phyloP scores from a whole-genome alignment of 35 echinoderm and acorn worm genomes.

The Strongylocentrotus purpuratus region DNA sequence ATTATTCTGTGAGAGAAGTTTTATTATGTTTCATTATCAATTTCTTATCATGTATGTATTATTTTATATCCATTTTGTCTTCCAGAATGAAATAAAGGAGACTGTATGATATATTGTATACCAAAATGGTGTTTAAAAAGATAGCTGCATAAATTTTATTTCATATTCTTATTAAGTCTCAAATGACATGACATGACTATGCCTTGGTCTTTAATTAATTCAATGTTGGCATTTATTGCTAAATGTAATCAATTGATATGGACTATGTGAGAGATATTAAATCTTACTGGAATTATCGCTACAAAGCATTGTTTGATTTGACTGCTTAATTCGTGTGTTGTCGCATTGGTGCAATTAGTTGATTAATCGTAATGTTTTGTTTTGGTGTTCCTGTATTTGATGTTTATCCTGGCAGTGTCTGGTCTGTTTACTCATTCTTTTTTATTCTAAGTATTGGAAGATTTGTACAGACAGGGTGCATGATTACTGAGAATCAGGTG shows the following conservation, averaged over 20 bases:
- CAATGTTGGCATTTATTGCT: background rate
- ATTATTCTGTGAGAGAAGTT: background rate
- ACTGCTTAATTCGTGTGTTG: background rate
- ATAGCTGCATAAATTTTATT: background rate
- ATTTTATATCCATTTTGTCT: background rate
- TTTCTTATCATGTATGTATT: background rate
- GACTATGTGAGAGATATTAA: background rate
- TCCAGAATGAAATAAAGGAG: background rate
- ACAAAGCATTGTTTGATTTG: background rate
- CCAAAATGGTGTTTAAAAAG: background rate
- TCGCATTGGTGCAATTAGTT: too few species aligned
- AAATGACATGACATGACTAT: background rate
- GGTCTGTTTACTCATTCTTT: too few species aligned
- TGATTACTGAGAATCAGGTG: too few species aligned
- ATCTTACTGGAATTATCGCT: background rate
- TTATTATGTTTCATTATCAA: background rate
- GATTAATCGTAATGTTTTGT: too few species aligned
- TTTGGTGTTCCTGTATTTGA: too few species aligned
- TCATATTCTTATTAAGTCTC: background rate
- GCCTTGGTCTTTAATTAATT: background rate
- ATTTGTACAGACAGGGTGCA: too few species aligned
- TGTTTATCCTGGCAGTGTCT: too few species aligned
- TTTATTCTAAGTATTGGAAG: too few species aligned
- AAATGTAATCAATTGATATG: background rate
- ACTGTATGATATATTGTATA: background rate